A percentile compares a stretch with the other conserved stretches of the same genome.
These are phyloP conservation scores for Lynx canadensis DNA, from an alignment of 2,113 vertebrate species.

Conservation along the genomic window DNA sequence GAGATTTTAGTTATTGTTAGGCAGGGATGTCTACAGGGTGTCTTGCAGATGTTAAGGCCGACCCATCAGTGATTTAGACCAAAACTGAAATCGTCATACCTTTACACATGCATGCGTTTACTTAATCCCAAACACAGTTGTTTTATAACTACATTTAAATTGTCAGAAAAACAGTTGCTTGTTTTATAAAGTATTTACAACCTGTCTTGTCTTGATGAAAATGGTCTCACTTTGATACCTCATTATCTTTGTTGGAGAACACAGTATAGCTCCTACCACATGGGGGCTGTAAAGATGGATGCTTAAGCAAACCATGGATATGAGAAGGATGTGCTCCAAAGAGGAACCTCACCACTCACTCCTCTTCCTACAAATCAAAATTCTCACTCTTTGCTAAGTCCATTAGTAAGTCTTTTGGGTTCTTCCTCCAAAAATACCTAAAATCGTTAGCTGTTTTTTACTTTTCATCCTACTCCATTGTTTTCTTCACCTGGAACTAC, in stretches of 20 bases:
- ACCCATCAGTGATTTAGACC: background rate
- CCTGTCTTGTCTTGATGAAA: background rate
- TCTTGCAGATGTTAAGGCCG: background rate
- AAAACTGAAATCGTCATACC: constrained; percentile 12
- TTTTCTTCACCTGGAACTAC: background rate
- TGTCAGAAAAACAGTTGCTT: constrained; percentile 1
- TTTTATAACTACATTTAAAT: constrained; percentile 21
- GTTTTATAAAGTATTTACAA: constrained; percentile 43
- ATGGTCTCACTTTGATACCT: constrained; percentile 3
- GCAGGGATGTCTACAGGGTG: background rate
- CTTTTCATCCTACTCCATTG: background rate
- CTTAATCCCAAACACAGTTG: background rate
- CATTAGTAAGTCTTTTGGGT: background rate
- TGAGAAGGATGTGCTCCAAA: background rate
- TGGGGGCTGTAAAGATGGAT: background rate
- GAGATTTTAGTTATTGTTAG: constrained; percentile 26
- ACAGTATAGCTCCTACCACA: background rate
- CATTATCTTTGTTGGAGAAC: background rate
- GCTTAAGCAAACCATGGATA: background rate
- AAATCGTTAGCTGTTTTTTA: background rate
- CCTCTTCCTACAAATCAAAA: background rate
- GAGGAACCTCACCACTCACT: background rate
- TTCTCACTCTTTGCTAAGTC: background rate
- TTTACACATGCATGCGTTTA: background rate
- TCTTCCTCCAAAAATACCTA: background rate